These are phyloP conservation scores for Tiliacea citrago DNA, from an alignment of 2,888 invertebrate genomes.

Conservation along the genomic window DNA sequence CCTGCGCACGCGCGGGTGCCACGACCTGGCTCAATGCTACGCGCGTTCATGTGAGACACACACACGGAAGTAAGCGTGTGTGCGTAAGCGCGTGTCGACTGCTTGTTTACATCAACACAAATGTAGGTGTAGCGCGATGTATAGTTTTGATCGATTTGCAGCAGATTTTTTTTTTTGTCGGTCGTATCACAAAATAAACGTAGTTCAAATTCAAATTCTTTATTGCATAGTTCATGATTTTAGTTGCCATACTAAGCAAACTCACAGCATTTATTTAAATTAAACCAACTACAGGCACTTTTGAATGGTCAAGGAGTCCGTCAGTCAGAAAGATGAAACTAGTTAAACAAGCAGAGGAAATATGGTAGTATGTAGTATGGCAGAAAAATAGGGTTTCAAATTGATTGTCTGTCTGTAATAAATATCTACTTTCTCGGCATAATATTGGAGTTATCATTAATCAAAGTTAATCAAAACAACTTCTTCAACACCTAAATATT, in stretches of 20 bases:
- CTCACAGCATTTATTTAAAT: no score
- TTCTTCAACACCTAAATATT: conserved; percentile 38
- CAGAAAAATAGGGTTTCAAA: background rate
- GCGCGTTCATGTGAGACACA: conserved; percentile 66
- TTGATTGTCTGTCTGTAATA: conserved; percentile 1
- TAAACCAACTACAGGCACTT: no score
- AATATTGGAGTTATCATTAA: conserved; percentile 35
- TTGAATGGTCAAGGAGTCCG: no score
- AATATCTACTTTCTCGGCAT: background rate
- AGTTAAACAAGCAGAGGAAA: background rate
- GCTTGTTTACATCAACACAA: conserved; percentile 87
- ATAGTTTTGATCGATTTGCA: conserved; percentile 74
- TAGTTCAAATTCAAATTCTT: no score
- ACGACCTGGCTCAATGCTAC: conserved; percentile 90
- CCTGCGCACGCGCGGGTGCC: conserved; percentile 86
- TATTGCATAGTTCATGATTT: no score
- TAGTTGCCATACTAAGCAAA: background rate
- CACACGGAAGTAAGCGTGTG: conserved; percentile 53
- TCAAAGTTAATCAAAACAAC: conserved; percentile 49
- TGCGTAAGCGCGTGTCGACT: conserved; percentile 70
- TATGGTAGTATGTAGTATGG: background rate
- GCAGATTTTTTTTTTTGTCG: background rate
- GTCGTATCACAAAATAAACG: background rate
- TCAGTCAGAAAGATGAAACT: no score
- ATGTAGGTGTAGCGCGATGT: conserved; percentile 68